Conservation (phyloP, 1,140 invertebrate species). For the Chironomus tepperi region DNA sequence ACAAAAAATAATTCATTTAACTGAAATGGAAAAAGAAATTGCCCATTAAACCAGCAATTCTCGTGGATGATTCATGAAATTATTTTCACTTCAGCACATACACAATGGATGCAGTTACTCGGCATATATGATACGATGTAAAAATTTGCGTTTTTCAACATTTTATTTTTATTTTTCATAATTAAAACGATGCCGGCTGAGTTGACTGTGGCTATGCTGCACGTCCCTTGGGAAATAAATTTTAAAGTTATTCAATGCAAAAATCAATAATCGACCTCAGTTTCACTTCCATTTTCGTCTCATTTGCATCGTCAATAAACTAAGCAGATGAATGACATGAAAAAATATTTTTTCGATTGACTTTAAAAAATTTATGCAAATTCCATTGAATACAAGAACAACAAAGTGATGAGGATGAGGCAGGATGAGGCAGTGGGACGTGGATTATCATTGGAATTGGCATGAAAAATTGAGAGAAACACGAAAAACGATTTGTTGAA, state of each 20-base stretch:
- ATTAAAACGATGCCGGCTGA: background rate
- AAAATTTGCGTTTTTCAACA: background rate
- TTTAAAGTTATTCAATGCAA: background rate
- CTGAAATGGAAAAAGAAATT: background rate
- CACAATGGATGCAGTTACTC: background rate
- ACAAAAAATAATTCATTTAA: too few species aligned
- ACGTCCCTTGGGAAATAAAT: background rate
- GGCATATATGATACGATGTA: background rate
- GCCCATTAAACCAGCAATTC: background rate
- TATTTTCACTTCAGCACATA: too few species aligned
- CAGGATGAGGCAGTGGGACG: too few species aligned
- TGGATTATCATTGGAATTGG: background rate
- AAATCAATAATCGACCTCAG: background rate
- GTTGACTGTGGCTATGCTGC: background rate
- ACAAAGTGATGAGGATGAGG: background rate
- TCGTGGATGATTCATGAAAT: too few species aligned
- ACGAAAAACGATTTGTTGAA: slow-evolving; percentile 24
- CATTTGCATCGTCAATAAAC: background rate
- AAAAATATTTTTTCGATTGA: background rate
- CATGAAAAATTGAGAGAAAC: background rate
- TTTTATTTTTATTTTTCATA: background rate
- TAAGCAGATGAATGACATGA: background rate
- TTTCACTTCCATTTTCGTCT: background rate
- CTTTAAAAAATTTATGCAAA: slow-evolving; percentile 9
- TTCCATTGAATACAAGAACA: background rate